Conservation (phyloP, 2,888 invertebrate species). For the Sphaerophoria taeniata region DNA sequence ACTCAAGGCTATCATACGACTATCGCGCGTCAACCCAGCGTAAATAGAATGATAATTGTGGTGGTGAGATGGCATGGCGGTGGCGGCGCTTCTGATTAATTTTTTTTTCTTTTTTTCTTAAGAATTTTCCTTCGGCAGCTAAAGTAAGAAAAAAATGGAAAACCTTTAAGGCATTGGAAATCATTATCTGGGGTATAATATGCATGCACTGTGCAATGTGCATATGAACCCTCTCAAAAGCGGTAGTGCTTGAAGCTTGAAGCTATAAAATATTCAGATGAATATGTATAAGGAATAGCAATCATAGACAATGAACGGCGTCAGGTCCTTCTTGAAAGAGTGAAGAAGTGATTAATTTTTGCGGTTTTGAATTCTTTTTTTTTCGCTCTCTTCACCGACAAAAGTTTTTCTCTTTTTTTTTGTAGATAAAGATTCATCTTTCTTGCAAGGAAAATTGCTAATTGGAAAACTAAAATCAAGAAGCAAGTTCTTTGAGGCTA, state of each 20-base stretch:
- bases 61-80: constrained; percentile 37
- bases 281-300: constrained; percentile 20
- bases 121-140: not conserved
- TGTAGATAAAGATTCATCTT: constrained; percentile 47
- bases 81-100: constrained; percentile 63
- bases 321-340: constrained; percentile 58
- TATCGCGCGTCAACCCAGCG: constrained; percentile 46
- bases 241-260: not conserved
- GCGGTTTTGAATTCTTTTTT: constrained; percentile 38
- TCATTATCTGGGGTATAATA: constrained; percentile 52
- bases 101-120: constrained; percentile 30
- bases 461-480: constrained; percentile 61
- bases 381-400: constrained; percentile 7
- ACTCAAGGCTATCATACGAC: constrained; percentile 29
- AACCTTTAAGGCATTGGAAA: constrained; percentile 54
- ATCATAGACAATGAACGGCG: constrained; percentile 73
- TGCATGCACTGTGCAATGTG: constrained; percentile 51
- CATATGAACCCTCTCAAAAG: constrained; percentile 27
- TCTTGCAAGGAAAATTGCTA: constrained; percentile 51
- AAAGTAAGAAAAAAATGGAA: constrained; percentile 1
- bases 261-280: no score
- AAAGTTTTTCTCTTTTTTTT: constrained; percentile 39
- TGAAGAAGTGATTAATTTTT: constrained; percentile 69
- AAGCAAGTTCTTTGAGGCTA: constrained; percentile 10
- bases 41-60: constrained; percentile 69